Conservation (phyloP, 2,888 invertebrate species). For the Chrysotoxum bicinctum region DNA sequence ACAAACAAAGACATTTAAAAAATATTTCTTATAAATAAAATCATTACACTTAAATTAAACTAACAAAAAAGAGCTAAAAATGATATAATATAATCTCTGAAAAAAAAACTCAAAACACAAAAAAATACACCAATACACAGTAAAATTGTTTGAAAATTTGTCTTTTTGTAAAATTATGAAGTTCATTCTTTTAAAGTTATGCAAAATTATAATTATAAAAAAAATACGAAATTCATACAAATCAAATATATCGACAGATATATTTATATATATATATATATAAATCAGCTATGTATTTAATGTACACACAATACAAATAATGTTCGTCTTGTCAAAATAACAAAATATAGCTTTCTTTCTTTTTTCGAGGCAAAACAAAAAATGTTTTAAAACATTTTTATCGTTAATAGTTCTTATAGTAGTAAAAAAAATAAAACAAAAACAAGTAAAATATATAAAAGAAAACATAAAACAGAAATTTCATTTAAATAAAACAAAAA, state of each 20-base stretch:
- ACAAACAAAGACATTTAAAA: conserved; percentile 66
- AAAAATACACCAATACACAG: conserved; percentile 26
- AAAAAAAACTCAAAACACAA: conserved; percentile 23
- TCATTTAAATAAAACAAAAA: conserved; percentile 57
- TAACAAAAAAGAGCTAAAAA: conserved; percentile 8
- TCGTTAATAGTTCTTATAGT: conserved; percentile 69
- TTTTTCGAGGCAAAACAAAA: conserved; percentile 52
- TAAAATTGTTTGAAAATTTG: conserved; percentile 46
- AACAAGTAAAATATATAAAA: conserved; percentile 52
- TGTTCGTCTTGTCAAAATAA: conserved; percentile 42
- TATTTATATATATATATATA: conserved; percentile 1
- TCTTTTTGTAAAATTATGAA: conserved; percentile 43
- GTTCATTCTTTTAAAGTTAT: conserved; percentile 39
- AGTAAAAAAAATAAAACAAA: conserved; percentile 38
- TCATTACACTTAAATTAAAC: conserved; percentile 47
- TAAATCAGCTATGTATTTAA: conserved; percentile 32
- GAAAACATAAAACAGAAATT: conserved; percentile 44
- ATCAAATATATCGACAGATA: conserved; percentile 23
- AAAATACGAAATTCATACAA: conserved; percentile 23
- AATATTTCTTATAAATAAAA: conserved; percentile 58
- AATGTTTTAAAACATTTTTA: conserved; percentile 53
- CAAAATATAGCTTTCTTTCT: conserved; percentile 56
- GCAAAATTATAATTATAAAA: conserved; percentile 30
- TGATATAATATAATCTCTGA: conserved; percentile 29
- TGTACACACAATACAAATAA: conserved; percentile 35